Evolutionary conservation across 2,888 invertebrate genomes (phyloP).

Genomic region (Mythimna albipuncta): DNA sequence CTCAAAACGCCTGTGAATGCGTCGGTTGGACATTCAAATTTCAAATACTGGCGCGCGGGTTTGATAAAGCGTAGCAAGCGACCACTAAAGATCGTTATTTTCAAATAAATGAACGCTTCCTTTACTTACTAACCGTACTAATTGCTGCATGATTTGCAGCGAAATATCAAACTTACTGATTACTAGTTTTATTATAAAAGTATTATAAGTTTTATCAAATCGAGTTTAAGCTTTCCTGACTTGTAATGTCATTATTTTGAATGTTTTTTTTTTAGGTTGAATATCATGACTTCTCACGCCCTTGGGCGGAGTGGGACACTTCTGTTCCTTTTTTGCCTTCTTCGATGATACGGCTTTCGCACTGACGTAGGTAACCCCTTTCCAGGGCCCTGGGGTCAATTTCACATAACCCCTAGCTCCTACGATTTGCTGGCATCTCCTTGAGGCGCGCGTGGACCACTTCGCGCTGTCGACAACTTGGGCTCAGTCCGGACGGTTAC

Average conservation of each 20-base stretch:
- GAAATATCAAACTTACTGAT: not conserved
- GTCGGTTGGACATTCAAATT: slow-evolving; percentile 46
- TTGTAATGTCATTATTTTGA: not conserved
- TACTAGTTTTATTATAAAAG: not conserved
- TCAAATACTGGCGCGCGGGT: slow-evolving; percentile 25
- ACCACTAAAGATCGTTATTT: slow-evolving; percentile 26
- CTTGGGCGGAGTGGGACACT: too few relatives aligned
- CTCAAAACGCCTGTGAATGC: slow-evolving; percentile 24
- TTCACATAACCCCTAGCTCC: too few relatives aligned
- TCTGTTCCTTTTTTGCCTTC: too few relatives aligned
- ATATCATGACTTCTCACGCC: too few relatives aligned
- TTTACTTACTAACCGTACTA: not conserved
- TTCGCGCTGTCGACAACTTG: too few relatives aligned
- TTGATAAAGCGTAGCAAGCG: slow-evolving; percentile 12
- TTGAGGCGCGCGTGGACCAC: too few relatives aligned
- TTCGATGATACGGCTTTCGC: too few relatives aligned
- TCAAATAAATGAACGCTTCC: slow-evolving; percentile 11
- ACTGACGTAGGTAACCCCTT: too few relatives aligned
- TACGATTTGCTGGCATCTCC: too few relatives aligned
- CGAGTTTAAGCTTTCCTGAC: not conserved
- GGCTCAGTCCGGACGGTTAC: too few relatives aligned
- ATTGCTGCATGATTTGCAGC: not conserved
- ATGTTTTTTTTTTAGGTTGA: too few relatives aligned
- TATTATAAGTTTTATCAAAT: not conserved
- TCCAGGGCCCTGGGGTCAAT: too few relatives aligned